Percentiles rank a stretch among this genome's conserved stretches.
Evolutionary conservation across 1,140 invertebrate species (phyloP).

Genomic region (Mycetomoellerius zeteki): DNA sequence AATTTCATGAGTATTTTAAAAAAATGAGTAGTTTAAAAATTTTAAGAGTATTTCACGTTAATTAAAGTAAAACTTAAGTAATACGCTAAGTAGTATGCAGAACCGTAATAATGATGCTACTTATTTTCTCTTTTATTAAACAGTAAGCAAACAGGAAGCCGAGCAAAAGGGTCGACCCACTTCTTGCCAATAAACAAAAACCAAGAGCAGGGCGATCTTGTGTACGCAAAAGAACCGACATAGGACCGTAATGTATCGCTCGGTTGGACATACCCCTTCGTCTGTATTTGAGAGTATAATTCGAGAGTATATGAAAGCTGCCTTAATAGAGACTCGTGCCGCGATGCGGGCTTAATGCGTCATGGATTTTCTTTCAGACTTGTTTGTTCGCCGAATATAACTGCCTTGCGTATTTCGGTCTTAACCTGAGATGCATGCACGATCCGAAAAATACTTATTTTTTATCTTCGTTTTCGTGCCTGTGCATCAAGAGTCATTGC

Average conservation of each 20-base stretch:
- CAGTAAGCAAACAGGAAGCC: conserved; percentile 7
- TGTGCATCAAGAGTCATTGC: not conserved
- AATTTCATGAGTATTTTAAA: not conserved
- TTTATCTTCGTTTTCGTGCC: not conserved
- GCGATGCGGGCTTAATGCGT: conserved; percentile 40
- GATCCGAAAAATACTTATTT: not conserved
- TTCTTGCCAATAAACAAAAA: conserved; percentile 74
- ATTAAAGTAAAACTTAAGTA: not conserved
- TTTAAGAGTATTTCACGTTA: not conserved
- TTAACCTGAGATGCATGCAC: not conserved
- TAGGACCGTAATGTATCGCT: conserved; percentile 67
- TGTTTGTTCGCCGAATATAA: not conserved
- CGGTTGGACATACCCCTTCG: conserved; percentile 48
- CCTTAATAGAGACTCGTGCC: conserved; percentile 62
- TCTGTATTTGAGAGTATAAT: conserved; percentile 40
- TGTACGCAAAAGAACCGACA: conserved; percentile 55
- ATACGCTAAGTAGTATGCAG: not conserved
- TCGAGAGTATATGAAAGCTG: conserved; percentile 22
- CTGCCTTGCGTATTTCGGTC: conserved; percentile 19
- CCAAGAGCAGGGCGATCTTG: conserved; percentile 61
- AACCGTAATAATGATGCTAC: not conserved
- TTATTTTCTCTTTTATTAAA: conserved; percentile 4
- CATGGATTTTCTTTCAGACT: conserved; percentile 45
- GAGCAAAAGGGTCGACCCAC: conserved; percentile 8
- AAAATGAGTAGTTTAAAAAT: too few species aligned